Conservation (phyloP, 2,888 invertebrate genomes). For the Hypena proboscidalis region DNA sequence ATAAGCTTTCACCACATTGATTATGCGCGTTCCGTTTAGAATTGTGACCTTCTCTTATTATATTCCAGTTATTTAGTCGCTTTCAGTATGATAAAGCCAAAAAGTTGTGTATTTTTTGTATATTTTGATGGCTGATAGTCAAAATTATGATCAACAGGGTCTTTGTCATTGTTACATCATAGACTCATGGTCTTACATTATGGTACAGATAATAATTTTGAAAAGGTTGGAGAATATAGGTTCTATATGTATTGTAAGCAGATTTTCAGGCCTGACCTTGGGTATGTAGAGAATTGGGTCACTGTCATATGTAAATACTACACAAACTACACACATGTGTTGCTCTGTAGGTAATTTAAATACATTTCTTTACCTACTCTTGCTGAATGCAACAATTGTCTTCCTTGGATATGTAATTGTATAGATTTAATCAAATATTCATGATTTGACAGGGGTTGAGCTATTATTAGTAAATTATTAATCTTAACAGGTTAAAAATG, state of each 20-base stretch:
- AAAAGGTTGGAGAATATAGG: conserved; percentile 2
- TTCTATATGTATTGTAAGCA: conserved; percentile 11
- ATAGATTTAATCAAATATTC: too few species aligned
- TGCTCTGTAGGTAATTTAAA: too few species aligned
- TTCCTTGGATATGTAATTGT: too few species aligned
- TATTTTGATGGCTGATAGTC: conserved; percentile 12
- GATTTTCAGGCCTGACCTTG: conserved; percentile 26
- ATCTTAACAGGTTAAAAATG: too few species aligned
- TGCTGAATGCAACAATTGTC: too few species aligned
- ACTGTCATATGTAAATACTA: conserved; percentile 8
- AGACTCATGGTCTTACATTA: neutral
- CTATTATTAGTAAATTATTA: too few species aligned
- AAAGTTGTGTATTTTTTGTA: conserved; percentile 9
- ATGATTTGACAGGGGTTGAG: too few species aligned
- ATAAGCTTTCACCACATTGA: conserved; percentile 34
- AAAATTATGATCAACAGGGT: conserved; percentile 15
- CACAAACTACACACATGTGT: neutral
- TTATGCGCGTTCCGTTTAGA: conserved; percentile 16
- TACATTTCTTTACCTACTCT: too few species aligned
- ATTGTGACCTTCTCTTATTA: conserved; percentile 4
- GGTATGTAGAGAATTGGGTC: conserved; percentile 27
- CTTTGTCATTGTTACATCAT: conserved; percentile 28
- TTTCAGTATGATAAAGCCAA: conserved; percentile 1
- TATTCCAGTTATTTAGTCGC: neutral
- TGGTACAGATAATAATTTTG: neutral